Percentiles rank a stretch among this genome's conserved stretches.
Evolutionary conservation across 2,888 invertebrate species (phyloP).

Genomic region (Lepas anatifera): DNA sequence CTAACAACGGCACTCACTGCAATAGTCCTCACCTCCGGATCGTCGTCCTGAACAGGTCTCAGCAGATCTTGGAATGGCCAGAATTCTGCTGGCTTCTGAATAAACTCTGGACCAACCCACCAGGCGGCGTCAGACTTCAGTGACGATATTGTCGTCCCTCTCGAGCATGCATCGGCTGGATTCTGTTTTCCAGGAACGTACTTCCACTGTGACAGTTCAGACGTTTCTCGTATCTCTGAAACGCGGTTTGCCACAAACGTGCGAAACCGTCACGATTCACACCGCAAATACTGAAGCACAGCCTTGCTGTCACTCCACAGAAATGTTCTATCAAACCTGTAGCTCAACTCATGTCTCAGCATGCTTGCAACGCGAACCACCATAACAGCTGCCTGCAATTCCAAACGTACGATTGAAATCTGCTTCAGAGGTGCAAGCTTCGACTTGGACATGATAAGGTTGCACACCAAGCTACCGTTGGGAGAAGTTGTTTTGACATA

Average conservation of each 20-base stretch:
- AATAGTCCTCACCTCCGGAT: background rate
- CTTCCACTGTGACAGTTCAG: background rate
- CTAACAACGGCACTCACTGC: background rate
- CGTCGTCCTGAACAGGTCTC: background rate
- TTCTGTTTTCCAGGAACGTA: background rate
- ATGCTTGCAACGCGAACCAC: background rate
- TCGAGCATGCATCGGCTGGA: background rate
- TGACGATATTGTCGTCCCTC: background rate
- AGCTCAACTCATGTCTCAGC: too few relatives aligned
- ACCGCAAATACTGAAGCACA: background rate
- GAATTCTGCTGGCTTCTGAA: background rate
- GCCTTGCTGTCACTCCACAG: background rate
- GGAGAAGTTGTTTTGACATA: background rate
- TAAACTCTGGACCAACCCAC: background rate
- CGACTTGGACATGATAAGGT: background rate
- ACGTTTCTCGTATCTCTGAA: background rate
- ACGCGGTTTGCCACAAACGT: background rate
- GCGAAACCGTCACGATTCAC: background rate
- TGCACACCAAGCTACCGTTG: background rate
- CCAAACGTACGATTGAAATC: background rate
- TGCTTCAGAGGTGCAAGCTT: background rate
- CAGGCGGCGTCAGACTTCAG: background rate
- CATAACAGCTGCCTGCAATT: background rate
- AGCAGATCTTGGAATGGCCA: background rate
- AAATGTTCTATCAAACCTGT: too few relatives aligned